Base-by-base conservation (phyloP, 2,888 invertebrate genomes). In the Geophilus truncorum region DNA sequence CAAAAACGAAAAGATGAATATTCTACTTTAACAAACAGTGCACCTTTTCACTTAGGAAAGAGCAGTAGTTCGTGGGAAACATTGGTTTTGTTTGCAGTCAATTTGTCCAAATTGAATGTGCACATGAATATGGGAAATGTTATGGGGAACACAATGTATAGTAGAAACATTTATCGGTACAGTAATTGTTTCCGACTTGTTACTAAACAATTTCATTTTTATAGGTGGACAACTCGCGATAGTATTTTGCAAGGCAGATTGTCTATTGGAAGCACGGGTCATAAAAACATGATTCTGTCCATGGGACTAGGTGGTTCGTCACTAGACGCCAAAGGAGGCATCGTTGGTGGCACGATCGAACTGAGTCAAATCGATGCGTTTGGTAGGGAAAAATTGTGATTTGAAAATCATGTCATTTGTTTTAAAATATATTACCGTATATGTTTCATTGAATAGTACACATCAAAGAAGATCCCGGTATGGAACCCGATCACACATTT, bases 101-200 rank as follows among this genome's bases (percentile, higher is more conserved):
- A 98, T 89, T 96, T 98, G 87, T 96, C 97, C 76, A 93, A 94
- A 85, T 90, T 99, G 80, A 97, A 98, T 87, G 95, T 99, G 10
- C 95, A 96, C 86, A 98, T 98, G 93, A 98, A 98, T 88, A 99
- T 99, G 97, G 97, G 98, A 62, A 98, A 98, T 86, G 97, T 98
- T 0, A 98, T 99, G 97, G 98, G 99, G 15, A 97, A 97, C 86
- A 97, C 98, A 81, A 92, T 91, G 92, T 94, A 87, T 89, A 90
- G 25, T n/a, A 4, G 25, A 70, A n/a, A n/a, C n/a, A n/a, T n/a
- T n/a, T n/a, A n/a, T n/a, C n/a, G n/a, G n/a, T n/a, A n/a, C n/a
- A n/a, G n/a, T n/a, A n/a, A n/a, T n/a, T n/a, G n/a, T n/a, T n/a
- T n/a, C n/a, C n/a, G n/a, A n/a, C n/a, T n/a, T n/a, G n/a, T n/a